Percentiles rank a stretch among this genome's conserved stretches.
Conservation (phyloP, 2,797 vertebrate species). For the Alectoris magna region DNA sequence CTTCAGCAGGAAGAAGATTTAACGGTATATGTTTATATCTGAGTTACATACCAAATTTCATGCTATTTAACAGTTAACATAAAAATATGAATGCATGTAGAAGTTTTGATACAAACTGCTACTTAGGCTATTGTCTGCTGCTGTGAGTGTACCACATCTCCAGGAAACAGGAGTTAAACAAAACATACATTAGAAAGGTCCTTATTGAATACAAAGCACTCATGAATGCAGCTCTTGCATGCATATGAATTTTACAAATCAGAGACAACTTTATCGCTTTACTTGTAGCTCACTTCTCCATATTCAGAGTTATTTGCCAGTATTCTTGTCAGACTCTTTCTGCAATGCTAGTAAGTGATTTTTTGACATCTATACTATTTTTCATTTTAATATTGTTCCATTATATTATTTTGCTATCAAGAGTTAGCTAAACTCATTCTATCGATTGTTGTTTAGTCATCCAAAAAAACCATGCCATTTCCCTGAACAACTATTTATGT, state of each 20-base stretch:
- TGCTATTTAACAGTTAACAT: not conserved
- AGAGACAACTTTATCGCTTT: not conserved
- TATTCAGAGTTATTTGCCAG: not conserved
- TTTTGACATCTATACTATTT: not conserved
- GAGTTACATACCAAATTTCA: not conserved
- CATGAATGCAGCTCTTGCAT: not conserved
- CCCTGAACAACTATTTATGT: not conserved
- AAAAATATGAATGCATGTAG: accelerated
- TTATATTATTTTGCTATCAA: not conserved
- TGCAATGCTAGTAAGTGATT: not conserved
- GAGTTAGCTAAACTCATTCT: not conserved
- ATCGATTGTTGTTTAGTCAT: not conserved
- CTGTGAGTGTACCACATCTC: not conserved
- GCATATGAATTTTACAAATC: not conserved
- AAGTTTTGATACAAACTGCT: not conserved
- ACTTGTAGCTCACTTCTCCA: not conserved
- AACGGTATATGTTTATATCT: not conserved
- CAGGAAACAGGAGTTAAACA: not conserved
- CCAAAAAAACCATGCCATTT: not conserved
- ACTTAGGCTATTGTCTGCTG: not conserved
- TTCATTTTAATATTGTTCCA: not conserved
- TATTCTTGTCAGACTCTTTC: not conserved
- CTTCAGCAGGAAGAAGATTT: not conserved
- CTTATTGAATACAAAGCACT: not conserved
- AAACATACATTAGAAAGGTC: not conserved